Conservation (phyloP, 2,888 invertebrate species). For the Lasioglossum calceatum region DNA sequence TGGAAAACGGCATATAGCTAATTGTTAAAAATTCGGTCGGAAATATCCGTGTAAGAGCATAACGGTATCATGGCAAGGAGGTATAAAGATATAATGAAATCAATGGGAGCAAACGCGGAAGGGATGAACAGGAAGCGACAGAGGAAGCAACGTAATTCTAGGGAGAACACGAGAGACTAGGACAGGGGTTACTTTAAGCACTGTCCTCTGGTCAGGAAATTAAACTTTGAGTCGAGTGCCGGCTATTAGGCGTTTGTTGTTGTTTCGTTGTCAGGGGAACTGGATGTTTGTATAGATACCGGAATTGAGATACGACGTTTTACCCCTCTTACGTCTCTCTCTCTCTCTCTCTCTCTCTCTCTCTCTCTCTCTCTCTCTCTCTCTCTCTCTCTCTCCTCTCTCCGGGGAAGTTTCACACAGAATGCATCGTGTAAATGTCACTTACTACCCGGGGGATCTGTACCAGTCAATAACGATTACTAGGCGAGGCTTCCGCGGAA, state of each 20-base stretch:
- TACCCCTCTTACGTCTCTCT: conserved; percentile 41
- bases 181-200: conserved; percentile 73
- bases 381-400: conserved; percentile 33
- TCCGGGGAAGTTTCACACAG: conserved; percentile 73
- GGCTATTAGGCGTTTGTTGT: conserved; percentile 83
- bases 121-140: conserved; percentile 29
- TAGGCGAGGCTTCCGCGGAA: conserved; percentile 63
- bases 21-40: background rate
- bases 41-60: background rate
- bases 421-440: conserved; percentile 79
- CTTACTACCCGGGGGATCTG: conserved; percentile 70
- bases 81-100: conserved; percentile 27
- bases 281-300: conserved; percentile 79
- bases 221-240: conserved; percentile 81
- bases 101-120: background rate
- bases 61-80: conserved; percentile 19
- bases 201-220: conserved; percentile 82
- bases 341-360: background rate
- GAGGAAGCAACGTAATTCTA: conserved; percentile 32
- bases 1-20: background rate
- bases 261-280: conserved; percentile 81
- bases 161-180: conserved; percentile 48
- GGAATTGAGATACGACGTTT: conserved; percentile 80
- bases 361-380: background rate
- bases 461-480: conserved; percentile 73